Percentiles rank a stretch among this genome's conserved stretches.
These are phyloP conservation scores for Pygoscelis adeliae DNA, from an alignment of 2,113 vertebrate species.

Conservation along the genomic window DNA sequence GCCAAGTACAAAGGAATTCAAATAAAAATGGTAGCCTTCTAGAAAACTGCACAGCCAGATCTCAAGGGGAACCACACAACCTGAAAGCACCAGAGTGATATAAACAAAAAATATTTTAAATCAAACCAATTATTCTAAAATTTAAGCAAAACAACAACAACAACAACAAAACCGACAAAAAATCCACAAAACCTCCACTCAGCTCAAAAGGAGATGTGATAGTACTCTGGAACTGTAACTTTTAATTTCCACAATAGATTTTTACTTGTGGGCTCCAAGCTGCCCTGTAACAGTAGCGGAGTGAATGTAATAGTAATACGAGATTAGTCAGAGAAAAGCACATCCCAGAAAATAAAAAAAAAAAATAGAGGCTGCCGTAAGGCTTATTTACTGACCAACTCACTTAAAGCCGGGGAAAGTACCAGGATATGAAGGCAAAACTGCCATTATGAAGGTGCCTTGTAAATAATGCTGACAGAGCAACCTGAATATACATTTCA, in stretches of 20 bases:
- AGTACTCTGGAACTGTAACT: background rate
- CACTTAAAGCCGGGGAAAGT: background rate
- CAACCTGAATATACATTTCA: background rate
- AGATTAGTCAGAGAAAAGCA: background rate
- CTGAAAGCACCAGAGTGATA: background rate
- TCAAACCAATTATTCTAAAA: background rate
- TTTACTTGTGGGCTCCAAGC: background rate
- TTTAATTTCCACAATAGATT: background rate
- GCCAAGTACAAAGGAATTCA: background rate
- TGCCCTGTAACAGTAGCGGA: background rate
- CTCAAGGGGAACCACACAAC: background rate
- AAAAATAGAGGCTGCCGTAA: background rate
- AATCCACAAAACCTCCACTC: background rate
- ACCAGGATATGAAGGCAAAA: background rate
- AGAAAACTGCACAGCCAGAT: background rate
- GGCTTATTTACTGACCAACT: background rate
- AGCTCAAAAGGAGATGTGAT: background rate
- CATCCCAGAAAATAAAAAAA: background rate
- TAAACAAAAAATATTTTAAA: background rate
- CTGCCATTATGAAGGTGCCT: background rate
- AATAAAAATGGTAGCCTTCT: background rate
- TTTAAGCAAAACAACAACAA: background rate
- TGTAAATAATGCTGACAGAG: background rate
- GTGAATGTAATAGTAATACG: background rate
- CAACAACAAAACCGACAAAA: background rate